phyloP scores from a whole-genome alignment of 2,797 vertebrate species.

The Anomalospiza imberbis region DNA sequence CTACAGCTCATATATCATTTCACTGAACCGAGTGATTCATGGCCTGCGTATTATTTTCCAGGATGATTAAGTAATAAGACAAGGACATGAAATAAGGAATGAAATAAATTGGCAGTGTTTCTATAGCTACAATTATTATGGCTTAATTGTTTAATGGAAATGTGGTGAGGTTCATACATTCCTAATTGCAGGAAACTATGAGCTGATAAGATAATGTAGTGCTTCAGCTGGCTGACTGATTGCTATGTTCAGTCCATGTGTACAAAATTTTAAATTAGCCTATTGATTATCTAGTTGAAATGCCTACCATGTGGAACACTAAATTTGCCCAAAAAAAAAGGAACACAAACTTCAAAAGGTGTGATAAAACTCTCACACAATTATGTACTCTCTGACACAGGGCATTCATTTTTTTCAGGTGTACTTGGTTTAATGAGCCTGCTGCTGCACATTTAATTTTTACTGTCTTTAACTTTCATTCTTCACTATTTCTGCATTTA shows the following conservation, averaged over 20 bases:
- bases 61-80: not conserved
- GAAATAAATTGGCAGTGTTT: not conserved
- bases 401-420: constrained; percentile 2
- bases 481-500: constrained; percentile 19
- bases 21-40: not conserved
- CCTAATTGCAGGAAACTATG: not conserved
- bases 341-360: constrained; percentile 23
- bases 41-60: not conserved
- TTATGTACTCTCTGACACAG: not conserved
- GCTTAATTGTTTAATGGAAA: not conserved
- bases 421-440: not conserved
- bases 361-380: not conserved
- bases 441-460: constrained; percentile 28
- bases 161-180: not conserved
- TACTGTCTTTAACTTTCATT: constrained; percentile 51
- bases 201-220: not conserved
- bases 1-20: not conserved
- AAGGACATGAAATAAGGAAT: not conserved
- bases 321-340: not conserved
- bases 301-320: not conserved
- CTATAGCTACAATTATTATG: not conserved
- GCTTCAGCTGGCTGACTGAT: not conserved
- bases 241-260: not conserved
- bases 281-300: not conserved
- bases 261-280: constrained; percentile 10